Evolutionary conservation across 2,113 vertebrate genomes (phyloP).

Genomic region (Cryptomyrus ogoouensis): DNA sequence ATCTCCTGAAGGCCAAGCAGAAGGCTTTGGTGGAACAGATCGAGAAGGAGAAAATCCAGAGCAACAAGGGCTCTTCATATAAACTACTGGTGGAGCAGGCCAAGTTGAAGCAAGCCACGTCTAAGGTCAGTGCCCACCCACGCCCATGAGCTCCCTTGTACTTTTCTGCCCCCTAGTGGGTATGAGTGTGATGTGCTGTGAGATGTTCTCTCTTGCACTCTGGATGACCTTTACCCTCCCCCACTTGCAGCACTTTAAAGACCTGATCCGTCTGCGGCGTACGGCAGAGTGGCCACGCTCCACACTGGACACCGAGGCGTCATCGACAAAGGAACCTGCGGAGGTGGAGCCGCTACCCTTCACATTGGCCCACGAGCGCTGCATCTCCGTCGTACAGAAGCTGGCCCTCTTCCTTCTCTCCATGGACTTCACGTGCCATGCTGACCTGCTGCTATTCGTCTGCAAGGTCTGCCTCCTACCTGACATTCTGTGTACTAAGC

Average conservation of each 20-base stretch:
- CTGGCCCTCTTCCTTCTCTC: conserved; percentile 90
- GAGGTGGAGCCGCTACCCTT: conserved; percentile 95
- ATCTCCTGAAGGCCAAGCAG: conserved; percentile 98
- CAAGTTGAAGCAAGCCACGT: conserved; percentile 97
- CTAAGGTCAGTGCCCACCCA: conserved; percentile 73
- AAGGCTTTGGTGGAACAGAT: conserved; percentile 99
- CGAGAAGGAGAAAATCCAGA: conserved; percentile 99
- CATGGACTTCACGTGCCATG: conserved; percentile 98
- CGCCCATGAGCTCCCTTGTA: background rate
- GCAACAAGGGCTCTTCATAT: conserved; percentile 98
- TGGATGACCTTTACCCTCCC: background rate
- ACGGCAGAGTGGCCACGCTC: conserved; percentile 97
- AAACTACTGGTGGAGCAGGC: conserved; percentile 98
- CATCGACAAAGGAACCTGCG: conserved; percentile 81
- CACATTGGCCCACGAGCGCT: conserved; percentile 90
- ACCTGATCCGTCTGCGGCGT: conserved; percentile 89
- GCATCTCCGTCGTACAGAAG: conserved; percentile 96
- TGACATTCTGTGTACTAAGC: background rate
- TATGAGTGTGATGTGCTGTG: background rate
- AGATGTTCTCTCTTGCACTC: background rate
- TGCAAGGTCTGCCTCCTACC: conserved; percentile 77
- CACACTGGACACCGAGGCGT: conserved; percentile 83
- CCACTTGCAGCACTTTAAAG: conserved; percentile 85
- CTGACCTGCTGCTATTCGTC: conserved; percentile 92
- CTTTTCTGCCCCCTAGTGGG: background rate